Evolutionary conservation across 2,888 invertebrate genomes (phyloP), one percentile per base, ranked within the genome.

Genomic region (Harpagoxenus sublaevis): DNA sequence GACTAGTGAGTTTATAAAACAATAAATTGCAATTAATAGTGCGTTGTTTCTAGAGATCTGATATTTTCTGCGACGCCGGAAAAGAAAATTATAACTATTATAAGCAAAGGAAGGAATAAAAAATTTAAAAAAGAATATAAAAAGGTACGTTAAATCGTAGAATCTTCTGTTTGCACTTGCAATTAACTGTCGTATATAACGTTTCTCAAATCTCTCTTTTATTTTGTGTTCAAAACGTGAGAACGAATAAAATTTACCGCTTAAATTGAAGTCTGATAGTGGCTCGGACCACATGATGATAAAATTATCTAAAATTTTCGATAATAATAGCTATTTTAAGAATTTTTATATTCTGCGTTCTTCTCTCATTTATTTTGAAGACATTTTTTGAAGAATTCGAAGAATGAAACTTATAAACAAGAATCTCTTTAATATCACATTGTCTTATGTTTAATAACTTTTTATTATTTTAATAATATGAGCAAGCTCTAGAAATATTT

Each of bases 111-210:
- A 62, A 74, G 15, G 23, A 55, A 45, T 60, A 3, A 55, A 31
- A 39, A 6, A 51, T 45, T 51, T 8, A 23, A 73, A 71, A 82
- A 70, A 28, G 53, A 5, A 83, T 75, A 65, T 66, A 63, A 63
- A 39, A 8, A 35, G 53, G 60, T 35, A 51, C 35, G 2, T 71
- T 15, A 70, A 39, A 74, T 86, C 55, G 65, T 77, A 84, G 51
- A 85, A 84, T 71, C 60, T 35, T 68, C 48, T 75, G 53, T 77
- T 87, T 79, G 60, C 60, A 28, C 23, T 23, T 23, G 23, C 45
- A 55, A 66, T 23, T 55, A 78, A 55, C 66, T 81, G 53, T 39
- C 9, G n/a, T 68, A 28, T n/a, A 73, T 45, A 39, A 45, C 42
- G n/a, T 75, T 18, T 53, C 18, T 77, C 65, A 53, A 51, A 28